Base-by-base conservation (phyloP, 53 echinoderm and acorn worm genomes). In the Mesocentrotus franciscanus region DNA sequence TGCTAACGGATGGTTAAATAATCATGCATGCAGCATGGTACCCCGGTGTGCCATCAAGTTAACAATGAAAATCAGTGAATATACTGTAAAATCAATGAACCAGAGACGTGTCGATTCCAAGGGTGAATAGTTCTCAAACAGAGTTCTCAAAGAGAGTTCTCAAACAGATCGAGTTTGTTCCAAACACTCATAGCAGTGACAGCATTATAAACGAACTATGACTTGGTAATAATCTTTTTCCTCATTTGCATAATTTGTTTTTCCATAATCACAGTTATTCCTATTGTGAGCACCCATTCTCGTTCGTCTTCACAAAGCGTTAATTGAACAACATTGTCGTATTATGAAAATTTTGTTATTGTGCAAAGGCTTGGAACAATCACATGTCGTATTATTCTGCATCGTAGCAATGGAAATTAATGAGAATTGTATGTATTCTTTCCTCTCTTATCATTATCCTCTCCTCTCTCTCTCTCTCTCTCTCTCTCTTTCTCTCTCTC, bases 401-500 rank as follows among this genome's bases (percentile, higher is more conserved):
- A 49, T 49, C 49, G 49, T 49, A 49, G 6, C 49, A 49, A 49
- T 49, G 49, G 49, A 49, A 6, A 49, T 5, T 49, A 49, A 49
- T 49, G 49, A 49, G 49, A 4, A 49, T 4, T 66, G 66, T 66
- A 20, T 66, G 66, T 66, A 18, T 18, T 6, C 66, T 16, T 66
- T 66, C 20, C 66, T 66, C 66, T 66, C 66, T 20, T 49, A 2
- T 49, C 6, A 49, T 49, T 7, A 49, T 4, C 49, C 49, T 6
- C 49, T 6, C 62, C 62, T 16, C 11, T 16, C 18, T 18, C 15
- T 8, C 62, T 18, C 18, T 16, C 18, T 16, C 62, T 14, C 56
- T 78, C 32, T 29, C 72, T 17, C 79, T 72, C 72, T 39, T 5
- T 78, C 79, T 36, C 93, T 78, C 79, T 56, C 78, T 36, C 93